Percentiles rank a stretch among this genome's conserved stretches.
These are phyloP conservation scores for Anoplophora glabripennis DNA, from an alignment of 1,140 invertebrate species.

Conservation along the genomic window DNA sequence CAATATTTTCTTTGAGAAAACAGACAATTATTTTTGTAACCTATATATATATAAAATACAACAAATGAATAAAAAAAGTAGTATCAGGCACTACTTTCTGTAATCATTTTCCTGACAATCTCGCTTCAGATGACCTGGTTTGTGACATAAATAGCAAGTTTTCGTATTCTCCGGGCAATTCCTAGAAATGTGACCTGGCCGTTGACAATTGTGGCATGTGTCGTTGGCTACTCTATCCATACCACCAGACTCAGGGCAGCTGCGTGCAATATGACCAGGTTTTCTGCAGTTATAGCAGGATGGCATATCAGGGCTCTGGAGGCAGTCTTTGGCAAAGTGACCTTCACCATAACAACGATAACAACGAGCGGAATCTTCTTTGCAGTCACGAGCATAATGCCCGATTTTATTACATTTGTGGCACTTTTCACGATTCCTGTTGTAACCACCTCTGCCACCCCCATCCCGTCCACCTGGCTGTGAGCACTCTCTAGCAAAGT, in stretches of 20 bases:
- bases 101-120: slow-evolving; percentile 74
- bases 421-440: slow-evolving; percentile 75
- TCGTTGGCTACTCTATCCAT: slow-evolving; percentile 51
- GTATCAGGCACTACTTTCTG: slow-evolving; percentile 37
- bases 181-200: slow-evolving; percentile 80
- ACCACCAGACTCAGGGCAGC: slow-evolving; percentile 69
- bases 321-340: slow-evolving; percentile 88
- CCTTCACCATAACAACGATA: slow-evolving; percentile 82
- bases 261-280: slow-evolving; percentile 82
- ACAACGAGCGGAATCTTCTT: slow-evolving; percentile 80
- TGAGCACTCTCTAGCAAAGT: slow-evolving; percentile 83
- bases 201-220: slow-evolving; percentile 87
- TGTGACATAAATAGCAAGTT: slow-evolving; percentile 85
- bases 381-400: slow-evolving; percentile 90
- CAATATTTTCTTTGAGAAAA: slow-evolving; percentile 21
- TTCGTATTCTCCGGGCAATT: slow-evolving; percentile 83
- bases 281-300: slow-evolving; percentile 88
- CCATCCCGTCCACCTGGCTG: slow-evolving; percentile 59
- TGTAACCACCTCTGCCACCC: slow-evolving; percentile 50
- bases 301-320: slow-evolving; percentile 72
- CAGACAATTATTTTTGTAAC: slow-evolving; percentile 17
- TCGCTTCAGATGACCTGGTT: slow-evolving; percentile 84
- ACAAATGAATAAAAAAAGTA: slow-evolving; percentile 21
- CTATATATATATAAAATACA: slow-evolving; percentile 32
- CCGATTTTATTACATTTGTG: slow-evolving; percentile 94